Evolutionary conservation across 2,113 vertebrate genomes (phyloP), one percentile per base, ranked within the genome.

Genomic region (Pyrgilauda ruficollis): DNA sequence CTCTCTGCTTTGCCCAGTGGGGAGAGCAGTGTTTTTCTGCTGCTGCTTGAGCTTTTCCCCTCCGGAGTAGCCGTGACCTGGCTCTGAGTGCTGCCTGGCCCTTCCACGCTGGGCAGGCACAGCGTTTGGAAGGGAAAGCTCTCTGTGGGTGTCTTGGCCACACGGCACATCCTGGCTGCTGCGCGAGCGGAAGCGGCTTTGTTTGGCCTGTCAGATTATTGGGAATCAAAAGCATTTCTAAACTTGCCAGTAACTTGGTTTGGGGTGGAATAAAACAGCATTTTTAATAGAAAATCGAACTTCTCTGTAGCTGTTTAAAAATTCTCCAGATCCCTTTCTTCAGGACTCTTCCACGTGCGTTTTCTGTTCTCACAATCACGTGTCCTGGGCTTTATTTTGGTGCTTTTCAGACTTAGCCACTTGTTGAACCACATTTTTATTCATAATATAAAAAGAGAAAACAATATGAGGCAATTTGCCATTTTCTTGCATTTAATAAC

Each of bases 281-380:
- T 77, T 95, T 93, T 75, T 58, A 43, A 21, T 14, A 73, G 46
- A 46, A 84, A 81, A 39, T 44, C 15, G 12, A 27, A 24, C 53
- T 56, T n/a, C 11, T 70, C 69, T n/a, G 16, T 41, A 41, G 77
- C 61, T 74, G 20, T 49, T 66, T n/a, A 28, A 37, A n/a, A 49
- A 22, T 64, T 9, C 21, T 59, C 1, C 46, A 13, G n/a, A n/a
- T 62, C 35, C 14, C 5, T 46, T 50, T 63, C 33, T 59, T 63
- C 39, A 56, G 27, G 56, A 39, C 23, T 23, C 43, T 23, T n/a
- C 52, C 14, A 1, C 1, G 8, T 19, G 2, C 0, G 0, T 72
- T 91, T 62, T 78, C 69, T 56, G 6, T 68, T 79, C 33, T 79
- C 44, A 3, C 11, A 20, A 30, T 59, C 62, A 24, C 0, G 0